Evolutionary conservation across 2,797 vertebrate species (phyloP), one percentile per base, ranked within the genome.

Genomic region (Orientallactaga sibirica): DNA sequence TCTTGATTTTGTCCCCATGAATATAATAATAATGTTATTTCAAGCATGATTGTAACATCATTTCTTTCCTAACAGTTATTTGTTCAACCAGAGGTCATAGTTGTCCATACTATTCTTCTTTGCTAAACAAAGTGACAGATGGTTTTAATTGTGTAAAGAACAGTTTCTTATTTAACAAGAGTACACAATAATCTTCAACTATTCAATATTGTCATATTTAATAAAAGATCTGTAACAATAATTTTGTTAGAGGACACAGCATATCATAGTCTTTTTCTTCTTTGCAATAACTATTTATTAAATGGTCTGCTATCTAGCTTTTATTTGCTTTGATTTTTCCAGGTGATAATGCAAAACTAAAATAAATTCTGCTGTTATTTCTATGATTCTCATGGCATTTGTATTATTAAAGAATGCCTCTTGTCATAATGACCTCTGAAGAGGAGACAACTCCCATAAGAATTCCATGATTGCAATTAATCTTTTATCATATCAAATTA

Each of bases 81-180:
- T 82, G 1, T 88, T 91, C 68, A 75, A 25, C 68, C 58, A 92
- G 75, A 93, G 29, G 85, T 86, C 37, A 76, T 61, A 76, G 66
- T 70, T 29, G 18, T 71, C 87, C 58, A 83, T n/a, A 27, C 22
- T 67, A 33, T 48, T 87, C 27, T 25, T 74, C 79, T 76, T 70
- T 41, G 58, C 55, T 86, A 48, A 68, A 77, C 70, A 55, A 88
- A 88, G 29, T 90, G 73, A 73, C 92, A 90, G 88, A 95, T 96
- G 78, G 85, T 83, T 91, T 94, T 92, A 41, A 83, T 77, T 55
- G 16, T 62, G 37, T 16, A 78, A 84, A 70, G 70, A 22, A 71
- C 16, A 82, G 67, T 25, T 92, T 71, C 61, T 25, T 77, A 88
- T 88, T 90, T 74, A 88, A 58, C 62, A 71, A 85, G 16, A 88